Evolutionary conservation across 2,113 vertebrate genomes (phyloP), one percentile per base, ranked within the genome.

Genomic region (Pardalotus punctatus): DNA sequence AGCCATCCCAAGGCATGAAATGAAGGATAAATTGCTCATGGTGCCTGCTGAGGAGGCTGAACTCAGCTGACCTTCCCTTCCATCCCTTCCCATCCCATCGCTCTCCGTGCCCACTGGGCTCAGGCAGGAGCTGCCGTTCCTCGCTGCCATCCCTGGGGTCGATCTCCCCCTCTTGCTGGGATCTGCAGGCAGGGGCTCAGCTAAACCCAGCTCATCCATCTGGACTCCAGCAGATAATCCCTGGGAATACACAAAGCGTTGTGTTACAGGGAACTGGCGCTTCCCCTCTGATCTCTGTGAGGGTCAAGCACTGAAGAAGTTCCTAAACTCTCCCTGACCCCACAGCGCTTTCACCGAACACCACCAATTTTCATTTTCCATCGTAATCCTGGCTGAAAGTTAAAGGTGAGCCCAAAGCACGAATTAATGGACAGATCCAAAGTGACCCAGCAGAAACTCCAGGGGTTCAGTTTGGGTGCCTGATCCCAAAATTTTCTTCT

Each of bases 171-270:
- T 11, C 38, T 60, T 54, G 24, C 89, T 89, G 11, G 28, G 67
- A 28, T 36, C 83, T 38, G 61, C 2, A 4, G 88, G 74, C 94
- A 22, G 21, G 0, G 11, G 83, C 61, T 51, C 70, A 76, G 28
- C 80, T 93, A 92, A 94, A 69, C 45, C 91, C 86, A 25, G 24
- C n/a, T 91, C 81, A 93, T 94, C 89, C 91, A 86, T 95, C 93
- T 97, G 88, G 84, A 45, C 65, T 91, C 8, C 28, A 31, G 72
- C 58, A 57, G 73, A 60, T 79, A 79, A 91, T 76, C 89, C 95
- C 61, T 50, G 70, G 77, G 48, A 35, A 40, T 53, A 25, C 81
- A 58, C 57, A 42, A 11, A 61, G 70, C 0, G 12, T 38, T 51
- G 9, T 13, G 35, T 53, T 71, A 22, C 48, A 64, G 56, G 12